A percentile compares a stretch with the other conserved stretches of the same genome.
Evolutionary conservation across 1,140 invertebrate species (phyloP).

Genomic region (Drosophila trapezifrons): DNA sequence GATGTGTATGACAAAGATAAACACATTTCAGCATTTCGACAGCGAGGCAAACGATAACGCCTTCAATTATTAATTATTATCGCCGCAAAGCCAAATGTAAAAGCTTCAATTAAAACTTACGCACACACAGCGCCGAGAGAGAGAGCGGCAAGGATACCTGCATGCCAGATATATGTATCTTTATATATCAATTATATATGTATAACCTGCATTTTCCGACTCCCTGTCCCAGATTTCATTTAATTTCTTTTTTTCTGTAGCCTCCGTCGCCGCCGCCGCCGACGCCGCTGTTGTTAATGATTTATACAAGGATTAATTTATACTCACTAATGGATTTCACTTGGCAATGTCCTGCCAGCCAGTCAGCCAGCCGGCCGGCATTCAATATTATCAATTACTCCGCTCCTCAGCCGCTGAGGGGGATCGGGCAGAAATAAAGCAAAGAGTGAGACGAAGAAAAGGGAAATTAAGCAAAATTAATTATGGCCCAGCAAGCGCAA

Average conservation of each 20-base stretch:
- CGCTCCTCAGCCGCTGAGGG: conserved; percentile 21
- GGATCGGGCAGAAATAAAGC: no score
- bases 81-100: conserved; percentile 77
- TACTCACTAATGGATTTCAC: conserved; percentile 80
- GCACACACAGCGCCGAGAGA: conserved; percentile 36
- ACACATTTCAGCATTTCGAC: conserved; percentile 53
- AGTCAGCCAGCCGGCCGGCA: conserved; percentile 31
- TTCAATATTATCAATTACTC: conserved; percentile 81
- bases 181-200: conserved; percentile 2
- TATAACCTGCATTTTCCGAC: conserved; percentile 52
- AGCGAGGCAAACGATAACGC: conserved; percentile 45
- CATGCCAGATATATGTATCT: neutral
- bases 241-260: conserved; percentile 10
- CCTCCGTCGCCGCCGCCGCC: no score
- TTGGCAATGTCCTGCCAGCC: conserved; percentile 42
- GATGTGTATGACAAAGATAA: conserved; percentile 44
- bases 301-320: conserved; percentile 80
- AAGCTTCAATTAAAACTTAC: conserved; percentile 75
- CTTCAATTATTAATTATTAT: conserved; percentile 80
- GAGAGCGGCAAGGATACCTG: conserved; percentile 47
- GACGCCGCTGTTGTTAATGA: conserved; percentile 60
- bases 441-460: neutral
- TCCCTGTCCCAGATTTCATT: conserved; percentile 39
- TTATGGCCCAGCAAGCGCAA: conserved; percentile 68
- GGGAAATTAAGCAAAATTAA: conserved; percentile 69